Percentiles rank a stretch among this genome's conserved stretches.
Conservation (phyloP, 2,797 vertebrate genomes). For the Halcyon chelicuti region DNA sequence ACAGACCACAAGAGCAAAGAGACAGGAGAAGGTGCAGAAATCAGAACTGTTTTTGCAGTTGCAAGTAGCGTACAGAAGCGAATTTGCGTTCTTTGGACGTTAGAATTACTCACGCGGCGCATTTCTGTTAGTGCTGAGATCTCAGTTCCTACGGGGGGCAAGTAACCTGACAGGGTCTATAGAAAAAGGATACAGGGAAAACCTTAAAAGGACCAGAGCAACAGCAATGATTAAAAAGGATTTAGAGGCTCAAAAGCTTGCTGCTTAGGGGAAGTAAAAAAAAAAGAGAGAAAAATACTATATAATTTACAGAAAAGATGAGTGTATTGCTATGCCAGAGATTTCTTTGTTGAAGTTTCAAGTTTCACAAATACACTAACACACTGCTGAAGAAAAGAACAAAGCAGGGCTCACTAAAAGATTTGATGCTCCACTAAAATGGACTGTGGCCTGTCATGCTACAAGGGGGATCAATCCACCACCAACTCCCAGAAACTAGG, state of each 20-base stretch:
- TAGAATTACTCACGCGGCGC: slow-evolving; percentile 87
- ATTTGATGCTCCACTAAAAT: not conserved
- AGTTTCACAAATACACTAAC: not conserved
- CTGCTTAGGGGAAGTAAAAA: not conserved
- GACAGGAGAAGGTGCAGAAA: not conserved
- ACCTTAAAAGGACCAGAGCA: slow-evolving; percentile 18
- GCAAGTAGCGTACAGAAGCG: not conserved
- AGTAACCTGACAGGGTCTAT: slow-evolving; percentile 90
- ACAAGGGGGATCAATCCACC: not conserved
- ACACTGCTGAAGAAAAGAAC: not conserved
- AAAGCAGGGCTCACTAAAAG: not conserved
- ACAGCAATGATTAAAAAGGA: not conserved
- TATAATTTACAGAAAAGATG: not conserved
- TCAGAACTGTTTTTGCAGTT: not conserved
- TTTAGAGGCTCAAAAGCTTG: not conserved
- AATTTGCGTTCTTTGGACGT: not conserved
- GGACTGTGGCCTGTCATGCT: not conserved
- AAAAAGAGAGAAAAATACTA: not conserved
- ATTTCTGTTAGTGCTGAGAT: slow-evolving; percentile 89
- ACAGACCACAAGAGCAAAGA: not conserved
- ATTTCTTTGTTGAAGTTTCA: not conserved
- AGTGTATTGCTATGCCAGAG: not conserved
- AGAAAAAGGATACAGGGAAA: slow-evolving; percentile 49
- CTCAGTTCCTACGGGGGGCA: slow-evolving; percentile 90
- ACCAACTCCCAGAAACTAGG: not conserved